Base-by-base conservation (phyloP, 1,140 invertebrate genomes). In the Pseudomyrmex concolor region DNA sequence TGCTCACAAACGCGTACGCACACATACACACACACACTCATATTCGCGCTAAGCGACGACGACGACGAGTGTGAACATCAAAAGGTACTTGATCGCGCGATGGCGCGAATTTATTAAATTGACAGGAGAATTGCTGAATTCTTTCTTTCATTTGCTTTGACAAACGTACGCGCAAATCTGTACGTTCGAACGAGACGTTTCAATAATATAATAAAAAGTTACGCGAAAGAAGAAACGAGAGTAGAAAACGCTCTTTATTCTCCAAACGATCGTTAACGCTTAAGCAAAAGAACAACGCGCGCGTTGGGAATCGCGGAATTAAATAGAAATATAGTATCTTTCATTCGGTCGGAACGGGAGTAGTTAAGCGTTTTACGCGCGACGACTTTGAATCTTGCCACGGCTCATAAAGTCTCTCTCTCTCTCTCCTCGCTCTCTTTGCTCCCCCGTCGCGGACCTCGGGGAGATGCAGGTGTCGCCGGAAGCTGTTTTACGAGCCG, bases 401-500 rank as follows among this genome's bases (percentile, higher is more conserved):
- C 78, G 86, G 86, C 50, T 89, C 88, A 77, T 90, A 89, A 90
- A 84, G 57, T 85, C 43, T 64, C 34, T 15, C 7, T 43, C 17
- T 59, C 17, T 59, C 34, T 7, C 34, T 34, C 5, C 0, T 34
- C 34, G 0, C 34, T 34, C 34, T 34, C 34, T 34, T 17, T 19
- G 17, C 22, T 55, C 13, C 13, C 19, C 55, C 55, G 34, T 51
- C 50, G 50, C 51, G 13, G 43, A 48, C 50, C 54, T 45, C 70
- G 62, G 62, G 15, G 25, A 48, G 48, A 60, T 64, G 73, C 86
- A 88, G 80, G 83, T 89, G 85, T 89, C 82, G 67, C 89, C 87
- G 87, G 90, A 90, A 91, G 83, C 84, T 70, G 83, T 87, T 87
- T 87, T 73, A 85, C 81, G 70, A 84, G 64, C 72, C 73, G 85